Evolutionary conservation across 2,888 invertebrate genomes (phyloP).

Genomic region (Epistrophe eligans): DNA sequence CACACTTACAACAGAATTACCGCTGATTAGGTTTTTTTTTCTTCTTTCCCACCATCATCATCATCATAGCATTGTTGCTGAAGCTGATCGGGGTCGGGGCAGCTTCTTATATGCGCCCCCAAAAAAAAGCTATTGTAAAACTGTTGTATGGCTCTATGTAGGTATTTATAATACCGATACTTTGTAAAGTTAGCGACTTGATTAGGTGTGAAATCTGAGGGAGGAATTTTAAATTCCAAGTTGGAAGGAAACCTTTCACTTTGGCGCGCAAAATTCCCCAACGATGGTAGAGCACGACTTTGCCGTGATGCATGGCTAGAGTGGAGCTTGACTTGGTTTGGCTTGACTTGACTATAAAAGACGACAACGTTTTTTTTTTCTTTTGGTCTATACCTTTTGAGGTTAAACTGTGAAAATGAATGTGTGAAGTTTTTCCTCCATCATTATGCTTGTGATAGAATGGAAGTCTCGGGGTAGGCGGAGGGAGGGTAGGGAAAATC

Average conservation of each 20-base stretch:
- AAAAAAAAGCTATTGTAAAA: slow-evolving; percentile 15
- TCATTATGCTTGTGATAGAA: neutral
- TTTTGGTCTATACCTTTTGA: slow-evolving; percentile 45
- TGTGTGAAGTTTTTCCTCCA: slow-evolving; percentile 67
- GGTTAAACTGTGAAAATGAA: slow-evolving; percentile 74
- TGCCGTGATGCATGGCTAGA: slow-evolving; percentile 2
- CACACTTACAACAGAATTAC: slow-evolving; percentile 64
- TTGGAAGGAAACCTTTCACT: slow-evolving; percentile 67
- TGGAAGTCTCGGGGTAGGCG: neutral
- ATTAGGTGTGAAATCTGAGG: slow-evolving; percentile 71
- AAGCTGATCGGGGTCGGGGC: neutral
- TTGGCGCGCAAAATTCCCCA: slow-evolving; percentile 45
- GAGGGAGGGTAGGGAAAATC: slow-evolving; percentile 32
- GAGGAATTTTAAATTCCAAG: slow-evolving; percentile 52
- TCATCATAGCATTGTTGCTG: no score
- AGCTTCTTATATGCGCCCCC: slow-evolving; percentile 8
- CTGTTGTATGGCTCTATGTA: neutral
- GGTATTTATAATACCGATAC: neutral
- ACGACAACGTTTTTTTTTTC: slow-evolving; percentile 28
- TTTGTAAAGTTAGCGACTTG: slow-evolving; percentile 41
- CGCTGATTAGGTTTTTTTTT: slow-evolving; percentile 68
- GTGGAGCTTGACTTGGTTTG: neutral
- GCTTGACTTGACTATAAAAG: slow-evolving; percentile 21
- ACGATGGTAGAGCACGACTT: slow-evolving; percentile 61
- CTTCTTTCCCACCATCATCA: slow-evolving; percentile 30